Evolutionary conservation across 2,113 vertebrate genomes (phyloP).

Genomic region (Chroicocephalus ridibundus): DNA sequence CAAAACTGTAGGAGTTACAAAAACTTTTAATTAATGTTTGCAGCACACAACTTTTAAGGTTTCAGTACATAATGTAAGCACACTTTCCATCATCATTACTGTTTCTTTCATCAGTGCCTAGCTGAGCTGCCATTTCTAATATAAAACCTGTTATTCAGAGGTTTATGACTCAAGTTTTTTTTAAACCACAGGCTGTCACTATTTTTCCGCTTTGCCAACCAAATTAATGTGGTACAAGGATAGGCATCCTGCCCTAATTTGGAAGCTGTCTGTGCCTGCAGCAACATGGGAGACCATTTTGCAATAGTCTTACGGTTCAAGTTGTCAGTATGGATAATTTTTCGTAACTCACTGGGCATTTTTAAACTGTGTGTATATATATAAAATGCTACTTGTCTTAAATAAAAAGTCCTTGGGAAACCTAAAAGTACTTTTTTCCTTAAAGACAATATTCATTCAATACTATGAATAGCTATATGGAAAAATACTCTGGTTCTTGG

Average conservation of each 20-base stretch:
- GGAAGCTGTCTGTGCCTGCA: constrained; percentile 15
- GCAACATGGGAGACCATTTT: constrained; percentile 15
- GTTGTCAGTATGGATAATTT: background rate
- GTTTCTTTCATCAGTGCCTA: background rate
- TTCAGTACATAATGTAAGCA: background rate
- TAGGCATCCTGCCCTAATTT: constrained; percentile 28
- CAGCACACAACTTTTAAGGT: background rate
- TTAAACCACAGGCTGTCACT: constrained; percentile 24
- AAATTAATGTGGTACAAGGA: constrained; percentile 23
- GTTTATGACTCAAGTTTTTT: background rate
- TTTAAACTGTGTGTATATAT: background rate
- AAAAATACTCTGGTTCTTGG: background rate
- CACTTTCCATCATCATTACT: background rate
- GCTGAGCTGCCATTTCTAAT: constrained; percentile 4
- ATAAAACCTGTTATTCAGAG: constrained; percentile 6
- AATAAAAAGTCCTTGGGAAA: background rate
- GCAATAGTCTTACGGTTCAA: background rate
- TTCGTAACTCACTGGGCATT: background rate
- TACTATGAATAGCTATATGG: background rate
- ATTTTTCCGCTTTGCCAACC: constrained; percentile 4
- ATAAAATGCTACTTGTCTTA: background rate
- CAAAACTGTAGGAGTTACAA: background rate
- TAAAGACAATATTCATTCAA: background rate
- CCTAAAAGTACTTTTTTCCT: background rate
- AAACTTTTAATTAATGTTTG: background rate